Percentiles rank a stretch among this genome's conserved stretches.
Conservation (phyloP, 2,797 vertebrate species). For the Alauda arvensis region DNA sequence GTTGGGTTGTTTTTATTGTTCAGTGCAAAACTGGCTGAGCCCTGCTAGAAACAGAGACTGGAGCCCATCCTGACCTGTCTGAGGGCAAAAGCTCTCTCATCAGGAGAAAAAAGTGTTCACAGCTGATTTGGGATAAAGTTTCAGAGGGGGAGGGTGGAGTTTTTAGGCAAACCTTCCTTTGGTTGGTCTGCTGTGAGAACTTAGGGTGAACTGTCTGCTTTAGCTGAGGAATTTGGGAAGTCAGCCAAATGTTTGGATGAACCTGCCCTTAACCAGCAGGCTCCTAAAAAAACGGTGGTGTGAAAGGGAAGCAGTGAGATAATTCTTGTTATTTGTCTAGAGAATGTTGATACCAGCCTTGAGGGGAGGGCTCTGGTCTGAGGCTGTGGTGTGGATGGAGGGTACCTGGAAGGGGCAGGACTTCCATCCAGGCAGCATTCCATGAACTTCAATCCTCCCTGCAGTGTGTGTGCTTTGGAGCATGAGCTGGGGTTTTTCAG, state of each 20-base stretch:
- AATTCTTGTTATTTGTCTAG: background rate
- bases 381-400: no score
- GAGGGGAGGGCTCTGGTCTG: background rate
- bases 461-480: rapidly evolving
- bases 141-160: background rate
- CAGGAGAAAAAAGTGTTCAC: background rate
- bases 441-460: background rate
- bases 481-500: background rate
- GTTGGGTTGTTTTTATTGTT: background rate
- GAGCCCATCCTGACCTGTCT: background rate
- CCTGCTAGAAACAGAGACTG: rapidly evolving
- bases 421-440: background rate
- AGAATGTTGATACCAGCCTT: background rate
- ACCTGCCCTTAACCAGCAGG: rapidly evolving
- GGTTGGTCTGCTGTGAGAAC: background rate
- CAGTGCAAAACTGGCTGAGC: background rate
- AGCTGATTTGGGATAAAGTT: rapidly evolving
- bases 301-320: background rate
- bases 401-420: background rate
- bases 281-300: rapidly evolving
- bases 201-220: background rate
- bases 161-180: rapidly evolving
- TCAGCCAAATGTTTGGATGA: rapidly evolving
- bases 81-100: rapidly evolving
- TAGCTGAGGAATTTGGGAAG: background rate